Evolutionary conservation across 2,888 invertebrate genomes (phyloP).

Genomic region (Hirtodrosophila duncani): DNA sequence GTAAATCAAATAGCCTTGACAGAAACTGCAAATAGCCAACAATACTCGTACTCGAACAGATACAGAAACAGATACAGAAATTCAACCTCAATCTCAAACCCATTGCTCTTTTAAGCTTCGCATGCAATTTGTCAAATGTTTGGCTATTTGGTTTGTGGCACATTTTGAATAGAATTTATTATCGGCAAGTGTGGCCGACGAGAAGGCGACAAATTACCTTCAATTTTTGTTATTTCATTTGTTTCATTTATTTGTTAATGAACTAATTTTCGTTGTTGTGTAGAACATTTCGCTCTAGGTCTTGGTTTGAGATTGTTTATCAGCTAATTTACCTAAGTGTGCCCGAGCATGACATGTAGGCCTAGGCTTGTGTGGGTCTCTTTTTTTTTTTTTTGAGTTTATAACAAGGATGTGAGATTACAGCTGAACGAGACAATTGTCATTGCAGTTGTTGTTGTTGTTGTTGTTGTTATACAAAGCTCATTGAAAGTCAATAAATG

Average conservation of each 20-base stretch:
- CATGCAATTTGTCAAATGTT: conserved; percentile 57
- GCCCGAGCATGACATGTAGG: conserved; percentile 21
- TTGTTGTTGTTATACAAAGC: too few relatives aligned
- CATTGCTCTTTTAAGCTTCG: conserved; percentile 56
- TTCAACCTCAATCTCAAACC: too few relatives aligned
- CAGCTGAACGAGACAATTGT: conserved; percentile 40
- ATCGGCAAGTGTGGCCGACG: conserved; percentile 46
- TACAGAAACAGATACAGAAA: conserved; percentile 9
- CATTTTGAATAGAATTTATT: conserved; percentile 39
- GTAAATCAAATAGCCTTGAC: conserved; percentile 45
- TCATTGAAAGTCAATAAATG: conserved; percentile 74
- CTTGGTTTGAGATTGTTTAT: conserved; percentile 16
- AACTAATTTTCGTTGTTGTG: conserved; percentile 27
- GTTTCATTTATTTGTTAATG: conserved; percentile 30
- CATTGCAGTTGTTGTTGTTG: conserved; percentile 38
- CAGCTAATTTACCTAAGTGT: conserved; percentile 47
- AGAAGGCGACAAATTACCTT: conserved; percentile 39
- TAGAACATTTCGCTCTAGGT: conserved; percentile 28
- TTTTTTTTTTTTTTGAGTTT: conserved; percentile 12
- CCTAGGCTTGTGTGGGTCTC: not conserved
- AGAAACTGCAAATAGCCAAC: conserved; percentile 9
- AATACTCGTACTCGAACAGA: conserved; percentile 1
- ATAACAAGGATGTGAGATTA: conserved; percentile 50
- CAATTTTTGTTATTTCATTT: conserved; percentile 7
- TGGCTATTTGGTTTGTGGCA: conserved; percentile 22